phyloP scores from a whole-genome alignment of 1,140 invertebrate species.

The Drosophila repleta region DNA sequence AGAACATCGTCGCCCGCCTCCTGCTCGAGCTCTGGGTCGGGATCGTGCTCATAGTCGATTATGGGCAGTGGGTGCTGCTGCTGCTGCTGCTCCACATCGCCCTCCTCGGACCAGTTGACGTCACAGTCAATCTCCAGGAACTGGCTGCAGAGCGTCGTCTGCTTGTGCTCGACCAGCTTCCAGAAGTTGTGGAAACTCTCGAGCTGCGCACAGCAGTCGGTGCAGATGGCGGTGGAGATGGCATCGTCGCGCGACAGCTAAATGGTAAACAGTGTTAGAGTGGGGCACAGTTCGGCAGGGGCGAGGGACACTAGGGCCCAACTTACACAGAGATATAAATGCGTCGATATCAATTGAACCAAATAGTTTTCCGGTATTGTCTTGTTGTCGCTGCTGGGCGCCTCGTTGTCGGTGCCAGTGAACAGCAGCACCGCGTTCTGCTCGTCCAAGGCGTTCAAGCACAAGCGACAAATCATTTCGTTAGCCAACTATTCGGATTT shows the following conservation, averaged over 20 bases:
- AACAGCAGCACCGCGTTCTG: slow-evolving; percentile 66
- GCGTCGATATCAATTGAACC: slow-evolving; percentile 77
- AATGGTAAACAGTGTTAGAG: background rate
- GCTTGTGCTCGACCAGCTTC: slow-evolving; percentile 70
- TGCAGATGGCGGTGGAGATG: slow-evolving; percentile 73
- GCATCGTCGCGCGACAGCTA: slow-evolving; percentile 72
- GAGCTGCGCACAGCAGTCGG: slow-evolving; percentile 64
- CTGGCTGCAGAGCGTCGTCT: slow-evolving; percentile 73
- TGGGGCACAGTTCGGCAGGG: background rate
- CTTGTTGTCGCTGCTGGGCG: slow-evolving; percentile 38
- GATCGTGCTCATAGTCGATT: slow-evolving; percentile 30
- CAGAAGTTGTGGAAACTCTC: slow-evolving; percentile 77
- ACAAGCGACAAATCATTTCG: slow-evolving; percentile 79
- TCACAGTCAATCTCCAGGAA: slow-evolving; percentile 73
- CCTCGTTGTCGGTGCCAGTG: slow-evolving; percentile 31
- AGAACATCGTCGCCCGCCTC: slow-evolving; percentile 23
- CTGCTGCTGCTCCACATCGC: slow-evolving; percentile 38
- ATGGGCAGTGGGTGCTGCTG: slow-evolving; percentile 4
- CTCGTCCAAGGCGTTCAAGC: slow-evolving; percentile 63
- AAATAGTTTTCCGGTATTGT: slow-evolving; percentile 73
- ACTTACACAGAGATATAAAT: slow-evolving; percentile 79
- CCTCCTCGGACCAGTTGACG: slow-evolving; percentile 72
- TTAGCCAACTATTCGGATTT: slow-evolving; percentile 22
- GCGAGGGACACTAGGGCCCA: too few species aligned
- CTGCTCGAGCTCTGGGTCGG: slow-evolving; percentile 30